These are phyloP conservation scores for Cavia aperea DNA, from an alignment of 2,113 vertebrate genomes.

Conservation along the genomic window DNA sequence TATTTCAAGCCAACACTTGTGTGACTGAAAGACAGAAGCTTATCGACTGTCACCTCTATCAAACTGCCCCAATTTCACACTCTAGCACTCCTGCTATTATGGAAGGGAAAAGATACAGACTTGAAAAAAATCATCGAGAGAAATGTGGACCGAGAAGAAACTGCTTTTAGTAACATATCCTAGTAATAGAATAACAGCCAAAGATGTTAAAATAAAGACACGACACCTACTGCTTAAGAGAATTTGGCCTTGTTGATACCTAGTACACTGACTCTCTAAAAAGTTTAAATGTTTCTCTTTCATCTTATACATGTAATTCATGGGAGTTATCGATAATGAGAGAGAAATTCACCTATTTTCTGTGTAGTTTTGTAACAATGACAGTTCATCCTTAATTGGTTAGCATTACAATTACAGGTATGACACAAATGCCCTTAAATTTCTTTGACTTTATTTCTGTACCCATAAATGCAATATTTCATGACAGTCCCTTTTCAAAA, in stretches of 20 bases:
- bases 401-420: conserved; percentile 20
- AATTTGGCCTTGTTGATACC: conserved; percentile 21
- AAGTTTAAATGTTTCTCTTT: conserved; percentile 49
- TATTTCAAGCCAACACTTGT: conserved; percentile 37
- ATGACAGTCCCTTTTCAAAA: not conserved
- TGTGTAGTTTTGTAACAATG: conserved; percentile 34
- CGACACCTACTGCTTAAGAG: conserved; percentile 75
- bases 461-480: not conserved
- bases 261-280: conserved; percentile 29
- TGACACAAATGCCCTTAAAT: conserved; percentile 10
- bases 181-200: conserved; percentile 57
- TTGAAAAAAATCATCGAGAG: conserved; percentile 57
- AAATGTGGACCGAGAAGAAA: conserved; percentile 64
- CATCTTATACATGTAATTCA: conserved; percentile 2
- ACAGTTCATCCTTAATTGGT: conserved; percentile 45
- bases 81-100: conserved; percentile 55
- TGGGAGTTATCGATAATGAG: not conserved
- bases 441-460: conserved; percentile 36
- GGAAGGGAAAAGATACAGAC: conserved; percentile 59
- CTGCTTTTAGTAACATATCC: conserved; percentile 37
- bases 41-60: conserved; percentile 55
- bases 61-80: conserved; percentile 68
- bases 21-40: conserved; percentile 58
- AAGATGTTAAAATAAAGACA: conserved; percentile 69
- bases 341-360: not conserved